A percentile compares a stretch with the other conserved stretches of the same genome.
These are phyloP conservation scores for Rhabdophis nuchalis DNA, from an alignment of 2,797 vertebrate species.

Conservation along the genomic window DNA sequence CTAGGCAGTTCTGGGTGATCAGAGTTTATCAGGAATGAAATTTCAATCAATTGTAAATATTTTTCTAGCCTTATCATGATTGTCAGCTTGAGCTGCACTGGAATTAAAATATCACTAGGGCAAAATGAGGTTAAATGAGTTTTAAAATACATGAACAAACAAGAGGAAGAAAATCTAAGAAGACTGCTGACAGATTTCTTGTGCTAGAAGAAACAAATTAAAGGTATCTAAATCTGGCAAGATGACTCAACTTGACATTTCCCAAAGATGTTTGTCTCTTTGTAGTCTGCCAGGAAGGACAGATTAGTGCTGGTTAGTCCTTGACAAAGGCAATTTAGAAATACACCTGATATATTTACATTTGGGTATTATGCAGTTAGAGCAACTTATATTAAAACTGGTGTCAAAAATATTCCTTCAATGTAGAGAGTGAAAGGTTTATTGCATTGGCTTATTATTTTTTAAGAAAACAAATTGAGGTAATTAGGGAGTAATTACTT, in stretches of 20 bases:
- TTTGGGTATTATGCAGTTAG: neutral
- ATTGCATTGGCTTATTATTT: slow-evolving; percentile 40
- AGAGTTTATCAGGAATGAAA: neutral
- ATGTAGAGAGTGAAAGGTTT: slow-evolving; percentile 35
- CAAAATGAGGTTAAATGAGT: neutral
- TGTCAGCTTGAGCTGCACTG: neutral
- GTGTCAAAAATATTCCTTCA: slow-evolving; percentile 24
- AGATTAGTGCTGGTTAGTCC: slow-evolving; percentile 34
- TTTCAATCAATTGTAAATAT: neutral
- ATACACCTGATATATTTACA: slow-evolving; percentile 39
- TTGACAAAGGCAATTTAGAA: slow-evolving; percentile 18
- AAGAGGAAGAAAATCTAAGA: neutral
- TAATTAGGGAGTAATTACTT: slow-evolving; percentile 48
- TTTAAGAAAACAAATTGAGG: slow-evolving; percentile 31
- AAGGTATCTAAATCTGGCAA: neutral
- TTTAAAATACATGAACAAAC: neutral
- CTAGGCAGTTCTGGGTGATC: neutral
- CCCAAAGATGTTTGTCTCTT: slow-evolving; percentile 10
- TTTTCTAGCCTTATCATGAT: neutral
- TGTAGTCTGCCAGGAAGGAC: slow-evolving; percentile 21
- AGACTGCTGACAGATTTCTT: neutral
- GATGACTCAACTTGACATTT: neutral
- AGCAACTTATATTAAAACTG: slow-evolving; percentile 8
- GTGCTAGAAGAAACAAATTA: neutral
- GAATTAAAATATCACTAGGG: neutral